These are phyloP conservation scores for Tursiops truncatus DNA, from an alignment of 2,113 vertebrate genomes.

Conservation along the genomic window DNA sequence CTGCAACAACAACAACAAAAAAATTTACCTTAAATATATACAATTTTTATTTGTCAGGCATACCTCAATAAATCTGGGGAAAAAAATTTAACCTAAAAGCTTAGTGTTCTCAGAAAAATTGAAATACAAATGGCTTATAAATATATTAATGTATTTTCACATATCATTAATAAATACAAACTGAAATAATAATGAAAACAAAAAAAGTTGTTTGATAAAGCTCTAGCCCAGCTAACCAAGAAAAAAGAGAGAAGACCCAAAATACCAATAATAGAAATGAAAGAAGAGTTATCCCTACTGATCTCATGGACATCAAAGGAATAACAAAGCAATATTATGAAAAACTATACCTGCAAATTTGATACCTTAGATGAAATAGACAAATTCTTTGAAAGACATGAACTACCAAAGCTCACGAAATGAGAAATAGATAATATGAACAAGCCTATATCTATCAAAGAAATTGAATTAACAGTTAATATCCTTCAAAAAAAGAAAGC, in stretches of 20 bases:
- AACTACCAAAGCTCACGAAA: not conserved
- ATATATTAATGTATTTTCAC: not conserved
- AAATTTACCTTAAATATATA: not conserved
- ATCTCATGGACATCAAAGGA: not conserved
- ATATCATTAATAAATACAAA: not conserved
- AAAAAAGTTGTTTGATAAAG: not conserved
- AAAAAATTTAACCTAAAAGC: not conserved
- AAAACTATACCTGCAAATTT: not conserved
- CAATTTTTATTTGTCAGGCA: not conserved
- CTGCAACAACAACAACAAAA: accelerated
- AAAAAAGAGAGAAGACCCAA: not conserved
- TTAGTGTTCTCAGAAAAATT: not conserved
- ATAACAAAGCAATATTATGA: not conserved
- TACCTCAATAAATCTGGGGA: not conserved
- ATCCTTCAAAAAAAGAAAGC: not conserved
- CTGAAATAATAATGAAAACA: not conserved
- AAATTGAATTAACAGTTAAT: not conserved
- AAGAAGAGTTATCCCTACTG: not conserved
- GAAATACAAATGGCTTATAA: not conserved
- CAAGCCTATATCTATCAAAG: not conserved
- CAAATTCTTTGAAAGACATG: not conserved
- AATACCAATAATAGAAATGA: not conserved
- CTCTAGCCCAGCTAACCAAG: not conserved
- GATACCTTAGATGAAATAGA: not conserved
- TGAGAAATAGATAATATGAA: not conserved